A percentile compares a stretch with the other conserved stretches of the same genome.
phyloP scores from a whole-genome alignment of 1,140 invertebrate genomes.

The Drosophila asahinai region DNA sequence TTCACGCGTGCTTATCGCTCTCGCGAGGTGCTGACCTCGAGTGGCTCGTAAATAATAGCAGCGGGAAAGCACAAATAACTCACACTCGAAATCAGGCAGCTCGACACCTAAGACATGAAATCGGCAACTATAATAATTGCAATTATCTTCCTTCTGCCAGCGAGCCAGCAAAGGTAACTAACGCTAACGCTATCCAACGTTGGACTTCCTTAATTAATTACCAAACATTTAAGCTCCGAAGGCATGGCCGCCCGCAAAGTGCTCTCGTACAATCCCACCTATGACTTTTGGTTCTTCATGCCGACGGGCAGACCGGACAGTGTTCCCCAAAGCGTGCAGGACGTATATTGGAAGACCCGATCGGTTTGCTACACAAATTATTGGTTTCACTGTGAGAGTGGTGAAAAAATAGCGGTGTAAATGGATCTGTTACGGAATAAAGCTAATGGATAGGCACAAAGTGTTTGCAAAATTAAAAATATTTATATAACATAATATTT shows the following conservation, averaged over 20 bases:
- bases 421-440: background rate
- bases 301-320: constrained; percentile 40
- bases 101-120: constrained; percentile 43
- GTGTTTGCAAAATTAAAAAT: background rate
- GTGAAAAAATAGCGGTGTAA: constrained; percentile 3
- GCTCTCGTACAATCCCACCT: constrained; percentile 62
- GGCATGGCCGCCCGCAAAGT: constrained; percentile 1
- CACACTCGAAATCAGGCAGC: constrained; percentile 48
- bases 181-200: background rate
- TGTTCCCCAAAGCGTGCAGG: constrained; percentile 21
- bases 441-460: background rate
- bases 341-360: constrained; percentile 24
- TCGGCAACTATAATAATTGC: constrained; percentile 32
- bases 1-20: constrained; percentile 46
- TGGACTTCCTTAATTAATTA: constrained; percentile 4
- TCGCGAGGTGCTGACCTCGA: constrained; percentile 32
- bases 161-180: constrained; percentile 28
- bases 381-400: constrained; percentile 54
- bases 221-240: constrained; percentile 6
- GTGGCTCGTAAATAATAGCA: constrained; percentile 45
- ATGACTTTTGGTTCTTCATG: constrained; percentile 61
- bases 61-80: constrained; percentile 27
- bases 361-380: constrained; percentile 43
- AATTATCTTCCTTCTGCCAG: constrained; percentile 32
- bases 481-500: too few relatives aligned